Conservation (phyloP, 2,113 vertebrate species). For the Progne subis region DNA sequence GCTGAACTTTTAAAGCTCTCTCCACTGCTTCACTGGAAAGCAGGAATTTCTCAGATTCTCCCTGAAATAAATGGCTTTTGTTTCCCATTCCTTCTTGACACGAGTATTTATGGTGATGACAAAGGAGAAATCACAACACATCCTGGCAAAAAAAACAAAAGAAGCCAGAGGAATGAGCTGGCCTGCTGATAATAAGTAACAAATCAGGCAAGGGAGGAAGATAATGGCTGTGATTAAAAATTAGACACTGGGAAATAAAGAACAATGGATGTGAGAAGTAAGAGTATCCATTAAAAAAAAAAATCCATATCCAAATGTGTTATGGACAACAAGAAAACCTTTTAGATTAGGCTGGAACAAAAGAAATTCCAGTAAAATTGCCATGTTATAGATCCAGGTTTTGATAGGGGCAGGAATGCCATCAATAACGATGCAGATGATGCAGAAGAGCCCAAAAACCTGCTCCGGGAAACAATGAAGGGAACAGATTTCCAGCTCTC, state of each 20-base stretch:
- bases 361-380: conserved; percentile 9
- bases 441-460: not conserved
- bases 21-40: not conserved
- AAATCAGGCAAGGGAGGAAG: conserved; percentile 7
- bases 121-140: conserved; percentile 45
- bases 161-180: not conserved
- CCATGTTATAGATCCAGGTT: not conserved
- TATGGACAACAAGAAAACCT: conserved; percentile 5
- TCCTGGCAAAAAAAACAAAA: not conserved
- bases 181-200: not conserved
- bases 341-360: conserved; percentile 12
- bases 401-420: not conserved
- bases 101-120: conserved; percentile 43
- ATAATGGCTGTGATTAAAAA: conserved; percentile 58
- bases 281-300: conserved; percentile 9
- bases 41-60: not conserved
- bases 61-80: conserved; percentile 18
- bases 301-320: conserved; percentile 40
- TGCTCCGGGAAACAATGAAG: not conserved
- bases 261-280: not conserved
- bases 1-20: not conserved
- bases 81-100: conserved; percentile 25
- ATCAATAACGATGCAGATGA: not conserved
- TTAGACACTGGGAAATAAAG: conserved; percentile 18
- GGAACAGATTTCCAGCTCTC: not conserved